phyloP scores from a whole-genome alignment of 1,140 invertebrate species.

The Zaprionus gabonicus region DNA sequence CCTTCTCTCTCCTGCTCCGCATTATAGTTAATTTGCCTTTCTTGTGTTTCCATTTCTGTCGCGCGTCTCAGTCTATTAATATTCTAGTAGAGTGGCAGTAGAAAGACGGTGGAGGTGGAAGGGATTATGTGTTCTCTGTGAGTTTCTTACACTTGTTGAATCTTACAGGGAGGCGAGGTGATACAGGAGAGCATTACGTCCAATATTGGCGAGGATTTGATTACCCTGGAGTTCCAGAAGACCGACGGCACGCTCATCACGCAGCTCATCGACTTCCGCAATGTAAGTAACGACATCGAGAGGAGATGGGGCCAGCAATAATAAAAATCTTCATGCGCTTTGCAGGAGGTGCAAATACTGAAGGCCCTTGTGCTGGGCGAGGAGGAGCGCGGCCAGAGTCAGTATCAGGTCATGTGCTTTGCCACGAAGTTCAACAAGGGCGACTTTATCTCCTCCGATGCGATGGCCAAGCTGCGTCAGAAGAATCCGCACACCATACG shows the following conservation, averaged over 20 bases:
- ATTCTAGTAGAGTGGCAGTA: conserved; percentile 39
- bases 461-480: conserved; percentile 98
- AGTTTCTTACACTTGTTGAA: conserved; percentile 62
- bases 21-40: conserved; percentile 71
- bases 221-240: conserved; percentile 94
- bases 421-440: conserved; percentile 94
- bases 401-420: conserved; percentile 96
- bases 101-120: not conserved
- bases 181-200: conserved; percentile 95
- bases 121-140: conserved; percentile 4
- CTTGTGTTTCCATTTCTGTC: conserved; percentile 28
- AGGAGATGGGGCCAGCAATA: not conserved
- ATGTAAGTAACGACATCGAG: conserved; percentile 88
- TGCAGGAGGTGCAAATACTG: conserved; percentile 95
- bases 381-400: conserved; percentile 95
- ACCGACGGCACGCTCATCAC: conserved; percentile 96
- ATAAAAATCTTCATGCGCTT: conserved; percentile 2
- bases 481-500: conserved; percentile 93
- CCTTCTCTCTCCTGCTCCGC: conserved; percentile 22
- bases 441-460: conserved; percentile 97
- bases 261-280: conserved; percentile 96
- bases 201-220: conserved; percentile 95
- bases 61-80: conserved; percentile 55
- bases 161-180: conserved; percentile 94
- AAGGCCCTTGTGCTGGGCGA: conserved; percentile 97